Base-by-base conservation (phyloP, 1,140 invertebrate species). In the Apocrypta bakeri region DNA sequence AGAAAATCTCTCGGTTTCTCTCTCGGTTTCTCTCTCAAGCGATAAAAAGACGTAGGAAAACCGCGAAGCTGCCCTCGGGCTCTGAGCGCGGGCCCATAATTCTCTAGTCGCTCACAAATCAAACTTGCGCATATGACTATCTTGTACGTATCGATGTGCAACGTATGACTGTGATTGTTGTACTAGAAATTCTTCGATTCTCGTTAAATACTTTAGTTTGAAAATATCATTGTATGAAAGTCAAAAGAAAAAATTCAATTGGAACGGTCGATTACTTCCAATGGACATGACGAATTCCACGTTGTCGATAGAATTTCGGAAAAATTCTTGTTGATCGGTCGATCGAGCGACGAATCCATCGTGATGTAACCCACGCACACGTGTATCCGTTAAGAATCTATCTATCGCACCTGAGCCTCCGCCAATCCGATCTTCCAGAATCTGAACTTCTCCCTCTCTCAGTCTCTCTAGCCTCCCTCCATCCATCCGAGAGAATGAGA, bases 31-130 rank as follows among this genome's bases (percentile, higher is more conserved):
- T 48, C 42, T 48, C 48, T 4, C 68, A 21, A 29, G 31, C 68
- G 42, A 71, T 37, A 74, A 81, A 74, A 64, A 74, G 69, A 14
- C n/a, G 1, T 3, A 21, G 79, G 69, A 64, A 73, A 74, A 81
- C 78, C 71, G 33, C 79, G 56, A 9, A 33, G 7, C 56, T 21
- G 24, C 25, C 21, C 9, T 21, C 8, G 3, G 14, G 64, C 48
- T 33, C n/a, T 2, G 42, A 8, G 29, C 40, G 12, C 11, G 12
- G 56, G 12, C 24, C n/a, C 27, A 29, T 63, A 74, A 74, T 64
- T 74, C 56, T 74, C 27, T 37, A 17, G 24, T 66, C 63, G 27
- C 27, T 25, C 63, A 63, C 78, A 80, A 80, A 80, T 80, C 69
- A 80, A 72, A 31, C 27, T 56, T 48, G 63, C 63, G 56, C 63